Evolutionary conservation across 53 echinoderm and acorn worm genomes (phyloP), one percentile per base, ranked within the genome.

Genomic region (Patiria pectinifera): DNA sequence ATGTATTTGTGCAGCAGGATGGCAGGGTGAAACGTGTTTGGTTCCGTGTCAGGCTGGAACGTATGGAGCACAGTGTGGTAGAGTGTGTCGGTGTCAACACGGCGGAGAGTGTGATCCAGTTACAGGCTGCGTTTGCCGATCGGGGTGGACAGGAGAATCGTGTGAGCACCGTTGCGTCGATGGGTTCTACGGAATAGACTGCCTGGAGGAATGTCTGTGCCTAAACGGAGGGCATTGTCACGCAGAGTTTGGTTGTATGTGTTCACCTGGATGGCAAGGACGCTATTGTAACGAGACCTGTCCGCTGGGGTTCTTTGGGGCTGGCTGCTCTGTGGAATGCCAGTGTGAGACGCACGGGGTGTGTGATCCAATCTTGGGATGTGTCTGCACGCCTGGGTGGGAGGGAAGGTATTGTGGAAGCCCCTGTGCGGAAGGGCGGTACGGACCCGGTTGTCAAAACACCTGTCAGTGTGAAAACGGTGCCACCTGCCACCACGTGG

Each of bases 221-320:
- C 91, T 91, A 6, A 97, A 99, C 87, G 92, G 91, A 15, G 99
- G 94, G 1, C 23, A 58, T 16, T 99, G 99, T 60, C 92, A 99
- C 75, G 92, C 86, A n/a, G 87, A 96, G 18, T 93, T 93, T 44
- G 93, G 93, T 26, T 93, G 91, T 69, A 77, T 94, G 86, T 94
- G 94, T 60, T 81, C 94, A 11, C 86, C 91, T 3, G 97, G 97
- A 2, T 97, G 97, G 97, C 92, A 62, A 19, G 97, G 95, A 70
- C 48, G 69, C 47, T 88, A 89, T 78, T 97, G 97, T 76, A 94
- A 93, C 63, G 48, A 87, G 48, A 89, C 94, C 76, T 97, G 97
- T 43, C 60, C 85, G 6, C 69, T 80, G 13, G 97, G 97, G 18
- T 94, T 77, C 76, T 97, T 87, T 66, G 97, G 97, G 4, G 90